These are phyloP conservation scores for Gobio occitaniae DNA, from an alignment of 2,797 vertebrate species.

Conservation along the genomic window DNA sequence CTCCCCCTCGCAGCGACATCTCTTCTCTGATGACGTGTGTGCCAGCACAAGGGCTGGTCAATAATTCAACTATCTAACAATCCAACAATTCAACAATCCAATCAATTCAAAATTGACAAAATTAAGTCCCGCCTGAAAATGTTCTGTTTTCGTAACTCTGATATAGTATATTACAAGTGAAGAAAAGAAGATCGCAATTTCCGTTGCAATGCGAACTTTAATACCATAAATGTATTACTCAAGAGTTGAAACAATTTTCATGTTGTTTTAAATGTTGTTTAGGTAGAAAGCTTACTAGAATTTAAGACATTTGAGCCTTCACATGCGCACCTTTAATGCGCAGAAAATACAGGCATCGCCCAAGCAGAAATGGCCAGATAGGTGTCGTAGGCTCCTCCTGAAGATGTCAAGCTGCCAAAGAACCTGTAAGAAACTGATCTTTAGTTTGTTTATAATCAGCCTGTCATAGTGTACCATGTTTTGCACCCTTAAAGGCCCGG, in stretches of 20 bases:
- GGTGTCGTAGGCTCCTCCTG: conserved; percentile 83
- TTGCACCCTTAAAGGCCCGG: background rate
- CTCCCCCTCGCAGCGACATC: too few species aligned
- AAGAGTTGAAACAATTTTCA: background rate
- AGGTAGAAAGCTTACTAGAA: background rate
- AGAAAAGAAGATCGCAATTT: background rate
- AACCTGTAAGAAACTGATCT: conserved; percentile 71
- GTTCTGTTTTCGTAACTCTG: background rate
- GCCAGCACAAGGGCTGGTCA: background rate
- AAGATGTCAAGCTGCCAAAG: conserved; percentile 90
- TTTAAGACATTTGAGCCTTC: conserved; percentile 20
- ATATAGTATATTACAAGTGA: background rate
- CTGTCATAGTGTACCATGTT: background rate
- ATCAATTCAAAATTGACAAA: background rate
- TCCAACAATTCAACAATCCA: background rate
- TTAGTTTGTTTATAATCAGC: conserved; percentile 10
- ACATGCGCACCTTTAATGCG: conserved; percentile 83
- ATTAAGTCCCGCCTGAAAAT: background rate
- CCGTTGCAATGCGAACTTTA: background rate
- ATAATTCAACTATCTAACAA: background rate
- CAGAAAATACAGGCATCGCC: conserved; percentile 90
- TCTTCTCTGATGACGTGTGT: background rate
- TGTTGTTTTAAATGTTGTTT: background rate
- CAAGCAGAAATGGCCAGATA: conserved; percentile 86
- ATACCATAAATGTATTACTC: background rate